Conservation (phyloP, 2,888 invertebrate genomes). For the Ectobius pallidus region DNA sequence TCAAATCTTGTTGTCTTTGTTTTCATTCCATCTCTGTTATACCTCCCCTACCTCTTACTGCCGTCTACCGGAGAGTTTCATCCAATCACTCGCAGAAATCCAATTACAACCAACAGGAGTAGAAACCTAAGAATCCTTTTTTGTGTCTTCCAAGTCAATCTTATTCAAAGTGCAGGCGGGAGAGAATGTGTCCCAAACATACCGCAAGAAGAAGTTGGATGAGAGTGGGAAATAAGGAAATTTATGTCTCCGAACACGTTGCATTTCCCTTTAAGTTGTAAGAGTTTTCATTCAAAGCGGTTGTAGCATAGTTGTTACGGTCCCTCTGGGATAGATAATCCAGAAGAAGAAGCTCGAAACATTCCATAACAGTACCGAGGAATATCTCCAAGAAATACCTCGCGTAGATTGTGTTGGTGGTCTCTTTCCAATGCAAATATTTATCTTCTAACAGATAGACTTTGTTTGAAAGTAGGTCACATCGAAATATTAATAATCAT, state of each 20-base stretch:
- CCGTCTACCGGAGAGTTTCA: neutral
- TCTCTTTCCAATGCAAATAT: too few relatives aligned
- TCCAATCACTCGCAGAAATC: conserved; percentile 13
- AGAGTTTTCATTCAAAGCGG: neutral
- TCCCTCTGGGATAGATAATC: neutral
- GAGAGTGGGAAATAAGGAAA: conserved; percentile 6
- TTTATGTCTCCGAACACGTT: neutral
- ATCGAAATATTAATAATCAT: too few relatives aligned
- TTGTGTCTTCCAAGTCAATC: conserved; percentile 7
- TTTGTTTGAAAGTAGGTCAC: too few relatives aligned
- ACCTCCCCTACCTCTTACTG: neutral
- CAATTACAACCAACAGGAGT: neutral
- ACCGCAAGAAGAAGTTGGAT: neutral
- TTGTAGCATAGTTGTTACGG: neutral
- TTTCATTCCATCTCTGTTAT: neutral
- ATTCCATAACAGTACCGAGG: neutral
- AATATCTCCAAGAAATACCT: too few relatives aligned
- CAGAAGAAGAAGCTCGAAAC: neutral
- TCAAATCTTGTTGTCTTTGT: conserved; percentile 10
- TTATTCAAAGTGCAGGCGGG: neutral
- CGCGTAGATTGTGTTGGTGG: too few relatives aligned
- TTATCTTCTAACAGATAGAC: too few relatives aligned
- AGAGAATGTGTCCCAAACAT: neutral
- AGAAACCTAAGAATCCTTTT: neutral
- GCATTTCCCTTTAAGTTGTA: neutral